Conservation (phyloP, 2,888 invertebrate genomes). For the Protonemura montana region DNA sequence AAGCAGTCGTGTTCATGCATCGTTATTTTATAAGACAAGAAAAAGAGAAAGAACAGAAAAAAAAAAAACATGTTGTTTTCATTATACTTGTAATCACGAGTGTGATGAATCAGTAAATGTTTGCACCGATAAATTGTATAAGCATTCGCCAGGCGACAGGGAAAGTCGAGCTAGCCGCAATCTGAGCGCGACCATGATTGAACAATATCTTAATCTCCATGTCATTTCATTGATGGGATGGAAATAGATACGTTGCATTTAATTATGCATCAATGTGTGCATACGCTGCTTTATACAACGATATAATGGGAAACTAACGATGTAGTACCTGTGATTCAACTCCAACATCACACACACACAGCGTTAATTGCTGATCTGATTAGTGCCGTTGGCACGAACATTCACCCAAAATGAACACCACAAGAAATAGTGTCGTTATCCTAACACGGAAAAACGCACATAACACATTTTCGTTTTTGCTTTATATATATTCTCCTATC, state of each 20-base stretch:
- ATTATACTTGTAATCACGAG: background rate
- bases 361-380: background rate
- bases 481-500: background rate
- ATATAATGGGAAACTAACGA: background rate
- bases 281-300: background rate
- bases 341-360: background rate
- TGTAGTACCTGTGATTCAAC: background rate
- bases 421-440: background rate
- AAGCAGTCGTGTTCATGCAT: slow-evolving; percentile 1
- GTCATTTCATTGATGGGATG: background rate
- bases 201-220: background rate
- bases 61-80: background rate
- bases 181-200: background rate
- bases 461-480: background rate
- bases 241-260: background rate
- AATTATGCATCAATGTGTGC: background rate
- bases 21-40: background rate
- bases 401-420: background rate
- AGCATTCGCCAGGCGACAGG: background rate
- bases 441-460: background rate
- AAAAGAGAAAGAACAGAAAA: background rate
- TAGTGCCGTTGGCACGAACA: background rate
- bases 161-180: background rate
- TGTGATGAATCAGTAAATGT: background rate
- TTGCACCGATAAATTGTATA: background rate